phyloP scores from a whole-genome alignment of 1,140 invertebrate genomes.

The Zaprionus vittiger region DNA sequence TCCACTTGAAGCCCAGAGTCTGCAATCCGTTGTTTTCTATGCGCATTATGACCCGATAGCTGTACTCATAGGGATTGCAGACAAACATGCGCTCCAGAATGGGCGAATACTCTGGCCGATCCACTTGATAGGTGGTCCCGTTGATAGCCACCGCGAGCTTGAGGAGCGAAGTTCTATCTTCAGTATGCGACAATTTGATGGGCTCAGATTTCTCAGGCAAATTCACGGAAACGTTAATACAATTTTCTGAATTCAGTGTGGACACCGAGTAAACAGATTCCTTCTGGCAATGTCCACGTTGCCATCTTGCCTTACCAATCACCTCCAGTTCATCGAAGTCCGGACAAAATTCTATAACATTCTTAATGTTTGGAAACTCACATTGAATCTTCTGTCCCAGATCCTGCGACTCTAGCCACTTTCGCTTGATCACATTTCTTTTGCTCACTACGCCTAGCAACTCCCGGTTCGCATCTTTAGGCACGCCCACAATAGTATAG shows the following conservation, averaged over 20 bases:
- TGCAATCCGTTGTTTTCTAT: constrained; percentile 60
- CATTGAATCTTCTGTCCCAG: not conserved
- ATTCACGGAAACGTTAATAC: not conserved
- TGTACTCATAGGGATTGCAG: constrained; percentile 58
- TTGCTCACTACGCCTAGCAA: not conserved
- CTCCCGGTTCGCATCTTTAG: not conserved
- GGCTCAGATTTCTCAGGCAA: not conserved
- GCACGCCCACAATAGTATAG: constrained; percentile 11
- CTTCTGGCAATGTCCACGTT: not conserved
- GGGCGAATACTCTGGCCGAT: constrained; percentile 46
- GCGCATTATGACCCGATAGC: constrained; percentile 55
- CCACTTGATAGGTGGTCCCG: constrained; percentile 36
- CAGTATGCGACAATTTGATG: not conserved
- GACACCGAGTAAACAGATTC: constrained; percentile 20
- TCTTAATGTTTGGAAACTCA: constrained; percentile 25
- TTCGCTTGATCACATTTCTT: not conserved
- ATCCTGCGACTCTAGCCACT: constrained; percentile 12
- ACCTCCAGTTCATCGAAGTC: constrained; percentile 44
- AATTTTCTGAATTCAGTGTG: not conserved
- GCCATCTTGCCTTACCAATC: not conserved
- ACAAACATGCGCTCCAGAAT: constrained; percentile 53
- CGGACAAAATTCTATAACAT: constrained; percentile 45
- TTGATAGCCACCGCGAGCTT: constrained; percentile 55
- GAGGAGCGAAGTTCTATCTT: not conserved
- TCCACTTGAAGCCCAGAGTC: constrained; percentile 50